Evolutionary conservation across 1,140 invertebrate genomes (phyloP).

Genomic region (Polyergus mexicanus): DNA sequence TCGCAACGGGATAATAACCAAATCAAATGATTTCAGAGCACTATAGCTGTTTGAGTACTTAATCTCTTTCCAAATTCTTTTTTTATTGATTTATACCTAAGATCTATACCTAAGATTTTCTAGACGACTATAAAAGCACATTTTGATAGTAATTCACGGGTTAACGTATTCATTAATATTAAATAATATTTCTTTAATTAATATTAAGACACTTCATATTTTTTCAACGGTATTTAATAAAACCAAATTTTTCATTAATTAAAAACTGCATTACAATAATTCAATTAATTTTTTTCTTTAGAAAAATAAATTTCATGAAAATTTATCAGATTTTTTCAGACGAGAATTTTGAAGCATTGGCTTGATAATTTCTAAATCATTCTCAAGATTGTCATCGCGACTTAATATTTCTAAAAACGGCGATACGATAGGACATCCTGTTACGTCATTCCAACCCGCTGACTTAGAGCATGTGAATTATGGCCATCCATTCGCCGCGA

Average conservation of each 20-base stretch:
- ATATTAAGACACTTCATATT: neutral
- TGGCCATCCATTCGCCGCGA: slow-evolving; percentile 47
- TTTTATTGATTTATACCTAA: slow-evolving; percentile 34
- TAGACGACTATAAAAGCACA: neutral
- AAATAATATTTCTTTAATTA: neutral
- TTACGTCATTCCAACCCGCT: slow-evolving; percentile 44
- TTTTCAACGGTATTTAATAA: neutral
- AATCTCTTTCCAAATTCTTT: slow-evolving; percentile 34
- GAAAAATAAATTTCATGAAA: neutral
- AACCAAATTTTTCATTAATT: neutral
- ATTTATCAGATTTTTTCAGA: neutral
- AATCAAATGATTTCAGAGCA: slow-evolving; percentile 42
- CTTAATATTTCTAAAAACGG: slow-evolving; percentile 41
- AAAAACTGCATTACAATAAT: neutral
- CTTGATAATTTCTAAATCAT: neutral
- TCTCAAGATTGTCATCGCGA: slow-evolving; percentile 17
- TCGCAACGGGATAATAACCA: neutral
- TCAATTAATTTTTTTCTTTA: slow-evolving; percentile 2
- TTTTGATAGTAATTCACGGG: neutral
- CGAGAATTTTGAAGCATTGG: neutral
- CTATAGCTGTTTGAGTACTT: slow-evolving; percentile 2
- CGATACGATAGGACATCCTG: slow-evolving; percentile 39
- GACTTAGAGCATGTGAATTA: slow-evolving; percentile 46
- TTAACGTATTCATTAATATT: neutral
- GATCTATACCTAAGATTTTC: slow-evolving; percentile 17